phyloP scores from a whole-genome alignment of 2,797 vertebrate genomes.

The Siniperca obscura region DNA sequence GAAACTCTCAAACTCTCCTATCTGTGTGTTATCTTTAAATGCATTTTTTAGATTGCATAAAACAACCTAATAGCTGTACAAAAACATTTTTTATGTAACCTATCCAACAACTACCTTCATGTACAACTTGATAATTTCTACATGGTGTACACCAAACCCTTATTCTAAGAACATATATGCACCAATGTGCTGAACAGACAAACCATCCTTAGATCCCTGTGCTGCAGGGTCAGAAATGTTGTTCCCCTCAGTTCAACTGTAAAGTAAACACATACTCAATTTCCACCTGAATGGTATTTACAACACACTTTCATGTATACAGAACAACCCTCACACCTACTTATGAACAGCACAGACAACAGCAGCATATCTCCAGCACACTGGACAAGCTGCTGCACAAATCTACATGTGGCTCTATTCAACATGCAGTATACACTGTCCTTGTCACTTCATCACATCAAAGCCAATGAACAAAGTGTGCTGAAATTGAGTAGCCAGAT shows the following conservation, averaged over 20 bases:
- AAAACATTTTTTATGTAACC: too few relatives aligned
- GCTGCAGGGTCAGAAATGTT: background rate
- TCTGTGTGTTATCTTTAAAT: too few relatives aligned
- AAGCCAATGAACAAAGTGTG: constrained; percentile 55
- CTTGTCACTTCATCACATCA: constrained; percentile 58
- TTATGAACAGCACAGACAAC: constrained; percentile 1
- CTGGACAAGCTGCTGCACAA: constrained; percentile 37
- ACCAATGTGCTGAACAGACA: background rate
- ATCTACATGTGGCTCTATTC: constrained; percentile 57
- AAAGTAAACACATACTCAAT: background rate
- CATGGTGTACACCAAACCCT: too few relatives aligned
- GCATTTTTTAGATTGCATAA: too few relatives aligned
- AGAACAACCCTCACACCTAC: constrained; percentile 16
- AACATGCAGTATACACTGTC: constrained; percentile 32
- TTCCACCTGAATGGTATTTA: constrained; percentile 1
- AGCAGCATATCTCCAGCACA: background rate
- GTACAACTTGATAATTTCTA: too few relatives aligned
- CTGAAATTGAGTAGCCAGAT: constrained; percentile 50
- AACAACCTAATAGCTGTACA: too few relatives aligned
- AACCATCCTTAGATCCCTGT: background rate
- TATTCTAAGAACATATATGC: too few relatives aligned
- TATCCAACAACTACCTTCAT: too few relatives aligned
- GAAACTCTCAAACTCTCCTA: too few relatives aligned
- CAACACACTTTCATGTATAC: background rate
- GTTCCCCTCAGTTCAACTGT: background rate